A percentile compares a stretch with the other conserved stretches of the same genome.
Evolutionary conservation across 1,140 invertebrate species (phyloP).

Genomic region (Calosoma granatense): DNA sequence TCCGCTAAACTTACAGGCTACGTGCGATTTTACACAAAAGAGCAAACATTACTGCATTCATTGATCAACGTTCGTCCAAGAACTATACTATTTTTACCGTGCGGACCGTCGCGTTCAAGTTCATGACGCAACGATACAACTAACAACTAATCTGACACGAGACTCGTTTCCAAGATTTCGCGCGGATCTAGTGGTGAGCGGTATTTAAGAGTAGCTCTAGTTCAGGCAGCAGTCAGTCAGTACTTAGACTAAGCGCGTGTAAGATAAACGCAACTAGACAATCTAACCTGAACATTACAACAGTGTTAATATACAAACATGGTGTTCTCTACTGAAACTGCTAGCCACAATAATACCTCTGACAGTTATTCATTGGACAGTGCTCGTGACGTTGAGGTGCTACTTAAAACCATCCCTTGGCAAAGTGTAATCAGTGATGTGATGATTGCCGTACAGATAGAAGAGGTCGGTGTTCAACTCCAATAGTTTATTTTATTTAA

Average conservation of each 20-base stretch:
- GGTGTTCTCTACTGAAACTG: neutral
- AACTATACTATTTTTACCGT: neutral
- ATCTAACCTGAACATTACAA: neutral
- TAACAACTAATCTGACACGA: neutral
- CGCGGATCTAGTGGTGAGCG: neutral
- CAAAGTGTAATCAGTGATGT: neutral
- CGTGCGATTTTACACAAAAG: too few relatives aligned
- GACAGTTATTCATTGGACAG: neutral
- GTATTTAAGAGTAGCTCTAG: neutral
- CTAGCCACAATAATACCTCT: neutral
- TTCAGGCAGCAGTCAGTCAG: neutral
- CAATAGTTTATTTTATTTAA: too few relatives aligned
- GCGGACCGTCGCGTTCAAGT: neutral
- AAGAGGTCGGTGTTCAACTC: neutral
- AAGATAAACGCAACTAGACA: neutral
- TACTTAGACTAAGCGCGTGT: neutral
- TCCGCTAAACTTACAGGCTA: too few relatives aligned
- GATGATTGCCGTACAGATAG: neutral
- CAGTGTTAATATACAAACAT: neutral
- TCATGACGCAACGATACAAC: too few relatives aligned
- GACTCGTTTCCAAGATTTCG: conserved; percentile 5
- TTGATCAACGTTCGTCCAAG: neutral
- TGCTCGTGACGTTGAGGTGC: neutral
- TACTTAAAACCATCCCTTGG: neutral
- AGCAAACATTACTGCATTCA: too few relatives aligned